A percentile compares a stretch with the other conserved stretches of the same genome.
phyloP scores from a whole-genome alignment of 2,797 vertebrate species.

The Lepilemur septentrionalis region DNA sequence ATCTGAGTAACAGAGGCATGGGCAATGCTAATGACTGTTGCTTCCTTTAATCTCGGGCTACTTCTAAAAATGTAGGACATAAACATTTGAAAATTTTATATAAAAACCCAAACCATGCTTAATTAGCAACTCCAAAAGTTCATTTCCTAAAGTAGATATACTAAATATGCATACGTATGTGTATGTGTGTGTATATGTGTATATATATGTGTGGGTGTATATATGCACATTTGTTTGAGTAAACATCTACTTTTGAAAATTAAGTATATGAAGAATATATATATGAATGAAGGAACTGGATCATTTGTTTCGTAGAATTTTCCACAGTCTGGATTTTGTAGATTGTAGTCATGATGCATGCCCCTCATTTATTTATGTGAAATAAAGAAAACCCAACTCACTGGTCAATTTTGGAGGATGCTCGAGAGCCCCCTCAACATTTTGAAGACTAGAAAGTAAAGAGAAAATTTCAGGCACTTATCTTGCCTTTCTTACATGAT shows the following conservation, averaged over 20 bases:
- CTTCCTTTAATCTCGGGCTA: neutral
- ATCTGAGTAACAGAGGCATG: neutral
- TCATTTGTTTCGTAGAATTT: neutral
- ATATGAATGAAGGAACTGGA: neutral
- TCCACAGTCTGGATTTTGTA: neutral
- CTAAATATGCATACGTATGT: neutral
- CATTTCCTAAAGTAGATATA: neutral
- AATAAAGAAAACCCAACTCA: neutral
- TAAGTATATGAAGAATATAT: neutral
- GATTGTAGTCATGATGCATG: neutral
- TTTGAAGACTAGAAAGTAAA: conserved; percentile 23
- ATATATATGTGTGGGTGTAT: neutral
- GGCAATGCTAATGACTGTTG: neutral
- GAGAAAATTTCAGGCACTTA: neutral
- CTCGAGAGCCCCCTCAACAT: neutral
- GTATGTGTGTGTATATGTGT: neutral
- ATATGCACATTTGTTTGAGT: neutral
- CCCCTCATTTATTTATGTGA: neutral
- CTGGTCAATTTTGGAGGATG: neutral
- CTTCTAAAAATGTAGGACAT: conserved; percentile 22
- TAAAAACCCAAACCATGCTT: conserved; percentile 19
- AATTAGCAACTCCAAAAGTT: conserved; percentile 6
- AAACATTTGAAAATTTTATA: neutral
- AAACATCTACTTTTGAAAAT: neutral
- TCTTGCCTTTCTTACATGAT: neutral